Evolutionary conservation across 1,140 invertebrate genomes (phyloP).

Genomic region (Plodia interpunctella): DNA sequence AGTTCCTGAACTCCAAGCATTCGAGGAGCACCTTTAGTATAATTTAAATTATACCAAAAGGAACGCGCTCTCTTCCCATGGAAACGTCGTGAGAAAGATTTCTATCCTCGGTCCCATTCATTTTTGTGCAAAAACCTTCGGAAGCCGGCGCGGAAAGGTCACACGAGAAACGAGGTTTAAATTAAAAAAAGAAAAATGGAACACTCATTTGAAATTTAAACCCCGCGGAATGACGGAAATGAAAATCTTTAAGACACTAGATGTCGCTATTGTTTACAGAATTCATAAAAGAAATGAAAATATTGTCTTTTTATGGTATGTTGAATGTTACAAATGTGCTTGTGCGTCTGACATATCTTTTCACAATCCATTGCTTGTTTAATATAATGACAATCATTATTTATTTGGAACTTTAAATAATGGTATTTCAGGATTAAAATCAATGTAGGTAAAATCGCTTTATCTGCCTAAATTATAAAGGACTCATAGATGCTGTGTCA

Average conservation of each 20-base stretch:
- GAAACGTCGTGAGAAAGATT: slow-evolving; percentile 63
- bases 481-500: too few species aligned
- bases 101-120: slow-evolving; percentile 57
- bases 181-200: slow-evolving; percentile 29
- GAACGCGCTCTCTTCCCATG: slow-evolving; percentile 47
- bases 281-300: neutral
- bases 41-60: slow-evolving; percentile 15
- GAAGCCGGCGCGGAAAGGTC: slow-evolving; percentile 47
- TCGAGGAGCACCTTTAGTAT: neutral
- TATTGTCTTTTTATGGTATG: too few species aligned
- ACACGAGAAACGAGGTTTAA: slow-evolving; percentile 60
- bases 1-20: neutral
- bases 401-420: too few species aligned
- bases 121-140: slow-evolving; percentile 60
- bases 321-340: too few species aligned
- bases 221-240: neutral
- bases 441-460: too few species aligned
- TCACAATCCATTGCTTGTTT: too few species aligned
- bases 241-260: neutral
- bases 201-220: slow-evolving; percentile 10
- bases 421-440: too few species aligned
- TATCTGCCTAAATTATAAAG: too few species aligned
- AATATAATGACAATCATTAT: too few species aligned
- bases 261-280: neutral
- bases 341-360: too few species aligned